Evolutionary conservation across 2,113 vertebrate genomes (phyloP).

Genomic region (Illadopsis cleaveri): DNA sequence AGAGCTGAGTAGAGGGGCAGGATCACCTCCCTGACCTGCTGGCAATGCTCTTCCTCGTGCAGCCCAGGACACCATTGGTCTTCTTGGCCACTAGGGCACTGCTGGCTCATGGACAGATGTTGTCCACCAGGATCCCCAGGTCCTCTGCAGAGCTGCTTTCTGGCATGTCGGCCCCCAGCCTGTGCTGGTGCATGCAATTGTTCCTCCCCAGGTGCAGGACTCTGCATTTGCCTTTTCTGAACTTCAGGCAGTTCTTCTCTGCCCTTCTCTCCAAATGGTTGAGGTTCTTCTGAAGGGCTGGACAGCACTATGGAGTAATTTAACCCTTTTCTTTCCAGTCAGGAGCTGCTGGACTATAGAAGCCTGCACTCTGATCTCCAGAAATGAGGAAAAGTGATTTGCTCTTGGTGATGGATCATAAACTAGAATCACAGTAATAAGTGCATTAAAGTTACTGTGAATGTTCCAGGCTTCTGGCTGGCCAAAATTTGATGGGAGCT

Average conservation of each 20-base stretch:
- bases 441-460: background rate
- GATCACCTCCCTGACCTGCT: background rate
- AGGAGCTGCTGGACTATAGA: background rate
- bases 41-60: background rate
- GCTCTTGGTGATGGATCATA: background rate
- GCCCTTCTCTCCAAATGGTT: fast-evolving
- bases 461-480: background rate
- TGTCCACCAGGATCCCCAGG: background rate
- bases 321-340: background rate
- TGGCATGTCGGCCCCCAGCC: too few relatives aligned
- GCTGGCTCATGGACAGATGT: background rate
- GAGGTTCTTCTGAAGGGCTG: background rate
- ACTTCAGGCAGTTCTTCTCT: background rate
- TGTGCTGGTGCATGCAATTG: fast-evolving
- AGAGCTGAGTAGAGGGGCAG: background rate
- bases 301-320: background rate
- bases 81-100: background rate
- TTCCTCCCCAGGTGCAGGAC: background rate
- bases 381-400: background rate
- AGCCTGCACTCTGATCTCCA: background rate
- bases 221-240: background rate
- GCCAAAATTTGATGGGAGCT: background rate
- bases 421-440: background rate
- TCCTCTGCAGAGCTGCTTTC: background rate
- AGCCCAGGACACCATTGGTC: background rate